Base-by-base conservation (phyloP, 2,797 vertebrate genomes). In the Eidolon dupreanum region DNA sequence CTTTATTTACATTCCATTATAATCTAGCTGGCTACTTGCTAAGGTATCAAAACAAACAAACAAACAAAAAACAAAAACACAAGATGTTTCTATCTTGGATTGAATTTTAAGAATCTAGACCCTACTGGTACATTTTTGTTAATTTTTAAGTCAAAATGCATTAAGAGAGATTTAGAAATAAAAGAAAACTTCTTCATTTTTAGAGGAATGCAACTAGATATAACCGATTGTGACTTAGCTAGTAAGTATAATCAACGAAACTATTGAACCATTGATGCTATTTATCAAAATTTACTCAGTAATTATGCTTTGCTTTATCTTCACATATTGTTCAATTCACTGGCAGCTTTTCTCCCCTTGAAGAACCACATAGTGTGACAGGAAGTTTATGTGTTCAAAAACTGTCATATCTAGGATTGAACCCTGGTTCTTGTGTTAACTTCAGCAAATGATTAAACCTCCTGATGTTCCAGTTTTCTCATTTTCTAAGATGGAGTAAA, bases 121-220 rank as follows among this genome's bases (percentile, higher is more conserved):
- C 33, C 2, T 51, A 33, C 10, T 90, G 28, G 19, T 59, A 90
- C 36, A 9, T 68, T 97, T 95, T 93, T 95, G 59, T 33, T 97
- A 33, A 82, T 93, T 49, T 94, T 79, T 1, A 10, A 51, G 3
- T 82, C 6, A 92, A 31, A 84, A 88, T 74, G n/a, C 2, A 41
- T 11, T 85, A 68, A 74, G 20, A 66, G 19, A 78, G 6, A 77
- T 43, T 61, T 77, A 17, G 65, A 55, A 96, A 94, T 96, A 38
- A 93, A 96, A 94, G 13, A 7, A 46, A 57, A 5, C 57, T 49
- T 59, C 28, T 92, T 90, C 2, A 12, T 77, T n/a, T 65, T 61
- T 86, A 5, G 43, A 85, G 20, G 13, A 36, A 70, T 43, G 38
- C 13, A 89, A 0, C 19, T 90, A 79, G 22, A 70, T 90, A 43